Evolutionary conservation across 2,113 vertebrate genomes (phyloP), one percentile per base, ranked within the genome.

Genomic region (Egretta garzetta): DNA sequence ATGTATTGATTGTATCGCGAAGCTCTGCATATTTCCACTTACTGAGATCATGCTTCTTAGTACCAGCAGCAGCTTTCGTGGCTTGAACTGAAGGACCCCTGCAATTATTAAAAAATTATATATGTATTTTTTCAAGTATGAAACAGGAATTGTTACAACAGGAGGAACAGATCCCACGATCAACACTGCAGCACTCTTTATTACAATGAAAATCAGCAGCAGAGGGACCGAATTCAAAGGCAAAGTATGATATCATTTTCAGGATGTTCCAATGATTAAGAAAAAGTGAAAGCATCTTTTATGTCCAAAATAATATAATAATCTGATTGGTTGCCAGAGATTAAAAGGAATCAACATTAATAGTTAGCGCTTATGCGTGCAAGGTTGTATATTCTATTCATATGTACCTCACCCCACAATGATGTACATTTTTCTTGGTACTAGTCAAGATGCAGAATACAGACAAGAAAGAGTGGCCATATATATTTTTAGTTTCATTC

Each of bases 11-110:
- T 97, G 99, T 99, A 76, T 99, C 99, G 0, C 99, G 98, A 52
- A 99, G 98, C 81, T 99, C 99, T 12, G 99, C 99, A 2, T 99
- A 99, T 95, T 99, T 99, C 99, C 99, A 99, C 94, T 99, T 99
- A 98, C 99, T 99, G 70, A 99, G 99, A 93, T 99, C 99, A 59
- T 99, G 98, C 92, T 99, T 99, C 98, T 99, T 99, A 91, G 98
- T 89, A 28, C 98, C 98, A 73, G 98, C 98, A 19, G 98, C 98
- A 6, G 99, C 99, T 97, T 99, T 99, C 26, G 98, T 98, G 30
- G 99, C 99, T 98, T 99, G 99, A 18, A 99, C 98, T 96, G 98
- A 97, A 71, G 99, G 99, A 93, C 99, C 98, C 98, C 99, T 99
- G 91, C 11, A 60, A 93, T 84, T 73, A 93, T 82, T 55, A 14